Evolutionary conservation across 2,113 vertebrate species (phyloP).

Genomic region (Fregetta grallaria): DNA sequence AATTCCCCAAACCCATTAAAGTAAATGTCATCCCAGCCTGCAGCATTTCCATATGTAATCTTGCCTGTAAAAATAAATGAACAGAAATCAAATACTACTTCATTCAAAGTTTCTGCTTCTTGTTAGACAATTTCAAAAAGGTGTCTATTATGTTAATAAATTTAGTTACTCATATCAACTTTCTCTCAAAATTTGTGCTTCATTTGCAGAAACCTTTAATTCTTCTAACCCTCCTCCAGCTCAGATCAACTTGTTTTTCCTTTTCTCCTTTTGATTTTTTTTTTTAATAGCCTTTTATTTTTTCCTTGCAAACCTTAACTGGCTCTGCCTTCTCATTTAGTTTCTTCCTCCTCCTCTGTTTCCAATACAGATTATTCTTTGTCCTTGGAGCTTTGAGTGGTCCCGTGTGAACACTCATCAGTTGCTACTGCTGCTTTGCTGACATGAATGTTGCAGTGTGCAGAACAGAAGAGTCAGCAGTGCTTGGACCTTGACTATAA

Average conservation of each 20-base stretch:
- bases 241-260: not conserved
- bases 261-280: not conserved
- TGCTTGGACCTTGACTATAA: constrained; percentile 53
- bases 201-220: not conserved
- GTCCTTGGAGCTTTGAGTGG: constrained; percentile 56
- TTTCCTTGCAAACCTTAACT: constrained; percentile 6
- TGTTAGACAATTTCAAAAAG: not conserved
- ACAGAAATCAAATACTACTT: not conserved
- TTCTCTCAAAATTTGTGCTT: not conserved
- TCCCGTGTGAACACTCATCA: constrained; percentile 28
- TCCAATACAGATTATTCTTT: constrained; percentile 43
- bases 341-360: constrained; percentile 58
- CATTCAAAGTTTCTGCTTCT: not conserved
- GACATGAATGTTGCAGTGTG: not conserved
- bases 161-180: not conserved
- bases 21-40: not conserved
- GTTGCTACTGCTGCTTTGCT: constrained; percentile 45
- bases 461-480: constrained; percentile 44
- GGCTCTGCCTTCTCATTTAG: constrained; percentile 47
- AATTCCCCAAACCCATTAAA: not conserved
- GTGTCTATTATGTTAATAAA: not conserved
- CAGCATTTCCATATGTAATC: not conserved
- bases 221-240: not conserved
- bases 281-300: not conserved
- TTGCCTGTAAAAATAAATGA: not conserved